Evolutionary conservation across 2,797 vertebrate genomes (phyloP).

Genomic region (Tachyglossus aculeatus): DNA sequence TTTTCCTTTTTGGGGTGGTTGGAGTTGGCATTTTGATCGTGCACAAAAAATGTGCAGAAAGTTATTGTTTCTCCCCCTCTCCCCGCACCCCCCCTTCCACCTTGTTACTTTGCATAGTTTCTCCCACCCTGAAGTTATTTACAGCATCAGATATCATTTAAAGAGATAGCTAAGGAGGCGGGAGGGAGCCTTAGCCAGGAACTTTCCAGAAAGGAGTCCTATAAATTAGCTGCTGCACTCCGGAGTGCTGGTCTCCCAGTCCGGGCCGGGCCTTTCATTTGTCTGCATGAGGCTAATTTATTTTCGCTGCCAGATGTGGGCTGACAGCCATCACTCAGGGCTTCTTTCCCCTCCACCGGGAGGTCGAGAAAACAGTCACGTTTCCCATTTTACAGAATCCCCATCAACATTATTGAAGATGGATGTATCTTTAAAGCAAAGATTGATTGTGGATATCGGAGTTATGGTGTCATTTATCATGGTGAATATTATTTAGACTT

Average conservation of each 20-base stretch:
- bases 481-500: constrained; percentile 97
- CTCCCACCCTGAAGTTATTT: constrained; percentile 70
- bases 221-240: constrained; percentile 79
- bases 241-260: constrained; percentile 80
- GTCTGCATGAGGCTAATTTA: constrained; percentile 99
- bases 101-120: constrained; percentile 60
- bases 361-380: constrained; percentile 86
- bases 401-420: constrained; percentile 98
- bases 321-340: constrained; percentile 99
- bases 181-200: constrained; percentile 73
- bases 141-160: constrained; percentile 76
- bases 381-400: constrained; percentile 87
- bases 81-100: constrained; percentile 39
- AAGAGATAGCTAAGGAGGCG: constrained; percentile 74
- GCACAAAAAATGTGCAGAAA: constrained; percentile 60
- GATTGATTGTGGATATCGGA: constrained; percentile 99
- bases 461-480: constrained; percentile 98
- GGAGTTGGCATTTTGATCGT: constrained; percentile 58
- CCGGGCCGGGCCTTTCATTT: constrained; percentile 89
- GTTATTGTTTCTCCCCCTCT: constrained; percentile 52
- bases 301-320: constrained; percentile 96
- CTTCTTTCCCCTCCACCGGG: constrained; percentile 79
- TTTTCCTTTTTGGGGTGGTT: constrained; percentile 12
- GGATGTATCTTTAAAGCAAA: constrained; percentile 98
- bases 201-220: constrained; percentile 80